Evolutionary conservation across 2,113 vertebrate genomes (phyloP), one percentile per base, ranked within the genome.

Genomic region (Himantopus leucocephalus): DNA sequence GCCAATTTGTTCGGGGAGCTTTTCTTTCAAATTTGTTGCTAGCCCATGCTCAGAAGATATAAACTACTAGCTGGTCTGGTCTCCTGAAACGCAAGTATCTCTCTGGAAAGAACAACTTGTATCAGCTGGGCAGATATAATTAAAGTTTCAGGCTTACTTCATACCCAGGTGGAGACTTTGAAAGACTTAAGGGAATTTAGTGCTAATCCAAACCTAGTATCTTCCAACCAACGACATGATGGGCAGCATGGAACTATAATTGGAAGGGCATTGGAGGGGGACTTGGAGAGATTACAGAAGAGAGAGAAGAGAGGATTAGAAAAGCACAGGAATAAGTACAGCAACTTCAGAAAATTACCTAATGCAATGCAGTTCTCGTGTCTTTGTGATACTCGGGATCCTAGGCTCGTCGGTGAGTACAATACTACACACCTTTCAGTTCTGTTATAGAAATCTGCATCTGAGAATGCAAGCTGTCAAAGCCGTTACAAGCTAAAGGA

Each of bases 181-280:
- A 96, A 95, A 92, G 96, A 94, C 88, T 97, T 97, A 96, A 94
- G 90, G 85, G 96, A 97, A 96, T 97, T 96, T 97, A 97, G 88
- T 58, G 88, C 93, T 97, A 97, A 97, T 96, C 95, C 93, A 95
- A 86, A 95, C 78, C 64, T 67, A 77, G 87, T 95, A 88, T 97
- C 89, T 95, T 88, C 96, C 92, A 93, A 55, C 72, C 10, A 90
- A 94, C 3, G 43, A 80, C 92, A 90, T 92, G 96, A 97, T 96
- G 96, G 95, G 96, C 87, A 96, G 95, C 90, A 92, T 94, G 90
- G 94, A 94, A 64, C 68, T 96, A 82, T 97, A 96, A 96, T 96
- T 97, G 96, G 93, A 97, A 95, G 97, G 75, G 97, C 96, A 97
- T 96, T 97, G 95, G 88, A 97, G 96, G 85, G 90, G 88, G 94